These are phyloP conservation scores for Petrocephalus schoutedeni DNA, from an alignment of 2,797 vertebrate species.

Conservation along the genomic window DNA sequence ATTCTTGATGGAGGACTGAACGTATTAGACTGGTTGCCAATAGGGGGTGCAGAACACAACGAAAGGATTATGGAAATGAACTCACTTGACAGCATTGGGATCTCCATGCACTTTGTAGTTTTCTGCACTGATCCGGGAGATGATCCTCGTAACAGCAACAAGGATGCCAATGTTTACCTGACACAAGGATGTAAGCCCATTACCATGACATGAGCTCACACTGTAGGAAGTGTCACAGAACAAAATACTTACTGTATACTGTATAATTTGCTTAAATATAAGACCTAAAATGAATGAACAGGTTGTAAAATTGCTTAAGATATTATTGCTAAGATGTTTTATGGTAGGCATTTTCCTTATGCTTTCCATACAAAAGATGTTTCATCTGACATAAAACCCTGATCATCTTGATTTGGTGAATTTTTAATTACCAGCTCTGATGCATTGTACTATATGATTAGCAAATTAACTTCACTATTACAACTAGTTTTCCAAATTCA, in stretches of 20 bases:
- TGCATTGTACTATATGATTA: neutral
- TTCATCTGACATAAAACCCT: neutral
- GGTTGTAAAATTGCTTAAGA: neutral
- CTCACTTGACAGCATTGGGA: constrained; percentile 88
- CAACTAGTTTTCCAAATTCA: neutral
- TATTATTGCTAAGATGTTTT: neutral
- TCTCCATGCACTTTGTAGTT: constrained; percentile 89
- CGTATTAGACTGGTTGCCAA: neutral
- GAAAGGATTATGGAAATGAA: constrained; percentile 15
- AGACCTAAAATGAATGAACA: neutral
- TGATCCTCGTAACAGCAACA: constrained; percentile 87
- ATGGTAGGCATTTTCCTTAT: neutral
- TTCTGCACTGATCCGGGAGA: constrained; percentile 89
- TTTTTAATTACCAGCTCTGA: neutral
- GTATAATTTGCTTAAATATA: neutral
- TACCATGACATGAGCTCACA: neutral
- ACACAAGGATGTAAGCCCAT: neutral
- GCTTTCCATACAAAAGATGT: neutral
- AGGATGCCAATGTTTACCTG: constrained; percentile 92
- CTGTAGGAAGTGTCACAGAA: neutral
- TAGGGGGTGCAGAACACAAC: neutral
- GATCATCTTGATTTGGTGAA: neutral
- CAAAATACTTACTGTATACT: neutral
- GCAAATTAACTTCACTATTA: neutral
- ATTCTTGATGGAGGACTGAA: neutral